Evolutionary conservation across 2,888 invertebrate species (phyloP).

Genomic region (Drosophila greeni): DNA sequence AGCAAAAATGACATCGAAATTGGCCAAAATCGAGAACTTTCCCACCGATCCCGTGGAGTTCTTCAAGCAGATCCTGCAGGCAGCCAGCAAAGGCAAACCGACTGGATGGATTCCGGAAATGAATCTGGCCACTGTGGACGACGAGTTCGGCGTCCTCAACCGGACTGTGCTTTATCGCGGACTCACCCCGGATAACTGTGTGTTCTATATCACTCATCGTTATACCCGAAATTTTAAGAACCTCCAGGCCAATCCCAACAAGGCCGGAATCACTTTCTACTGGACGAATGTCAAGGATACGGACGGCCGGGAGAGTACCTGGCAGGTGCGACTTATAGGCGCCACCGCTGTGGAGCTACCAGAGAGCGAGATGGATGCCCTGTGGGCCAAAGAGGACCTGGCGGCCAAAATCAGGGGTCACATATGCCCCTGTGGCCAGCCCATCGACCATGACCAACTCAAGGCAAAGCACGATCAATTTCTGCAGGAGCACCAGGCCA

Average conservation of each 20-base stretch:
- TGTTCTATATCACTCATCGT: conserved; percentile 74
- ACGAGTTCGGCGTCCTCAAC: conserved; percentile 72
- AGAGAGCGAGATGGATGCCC: conserved; percentile 49
- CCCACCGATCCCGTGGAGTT: conserved; percentile 65
- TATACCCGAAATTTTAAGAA: conserved; percentile 73
- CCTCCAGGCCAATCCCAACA: conserved; percentile 66
- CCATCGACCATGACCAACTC: conserved; percentile 56
- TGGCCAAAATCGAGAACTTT: conserved; percentile 58
- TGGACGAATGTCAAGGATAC: conserved; percentile 42
- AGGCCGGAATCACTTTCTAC: conserved; percentile 64
- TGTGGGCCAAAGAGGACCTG: conserved; percentile 71
- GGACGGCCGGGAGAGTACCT: conserved; percentile 21
- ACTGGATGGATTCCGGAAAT: conserved; percentile 48
- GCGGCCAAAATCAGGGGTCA: conserved; percentile 69
- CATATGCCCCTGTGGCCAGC: conserved; percentile 74
- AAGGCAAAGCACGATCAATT: conserved; percentile 61
- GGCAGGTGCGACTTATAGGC: conserved; percentile 74
- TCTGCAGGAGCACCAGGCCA: conserved; percentile 45
- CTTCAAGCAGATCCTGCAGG: conserved; percentile 60
- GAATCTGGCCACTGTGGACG: conserved; percentile 76
- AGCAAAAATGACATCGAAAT: conserved; percentile 31
- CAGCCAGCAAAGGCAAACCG: conserved; percentile 11
- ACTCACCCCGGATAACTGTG: conserved; percentile 53
- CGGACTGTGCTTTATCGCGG: conserved; percentile 75
- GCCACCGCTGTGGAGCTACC: conserved; percentile 71